Evolutionary conservation across 2,113 vertebrate species (phyloP), one percentile per base, ranked within the genome.

Genomic region (Melanerpes formicivorus): DNA sequence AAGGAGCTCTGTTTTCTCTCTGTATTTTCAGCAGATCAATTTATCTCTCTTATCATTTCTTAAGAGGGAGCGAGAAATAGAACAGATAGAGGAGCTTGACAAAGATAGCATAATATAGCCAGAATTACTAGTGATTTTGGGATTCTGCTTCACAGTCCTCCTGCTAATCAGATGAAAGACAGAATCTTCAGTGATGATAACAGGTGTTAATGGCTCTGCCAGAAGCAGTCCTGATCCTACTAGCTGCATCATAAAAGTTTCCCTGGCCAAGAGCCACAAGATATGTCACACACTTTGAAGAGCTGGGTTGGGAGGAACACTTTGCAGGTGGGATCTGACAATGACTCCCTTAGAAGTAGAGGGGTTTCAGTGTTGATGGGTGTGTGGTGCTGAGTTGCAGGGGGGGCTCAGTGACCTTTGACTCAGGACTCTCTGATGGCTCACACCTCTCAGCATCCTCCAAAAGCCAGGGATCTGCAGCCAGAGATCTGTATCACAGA

Each of bases 21-120:
- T 88, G 11, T 87, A 22, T 91, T 94, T 94, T 90, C 86, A 93
- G 65, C 29, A 69, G 25, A 95, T 78, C 55, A 40, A 75, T 90
- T 84, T 85, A 87, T 93, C 76, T 92, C 82, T 60, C 79, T 88
- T 88, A 64, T 86, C 25, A 65, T 34, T 9, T 60, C n/a, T 93
- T 95, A 74, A 90, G 30, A 92, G 27, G 18, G 7, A 62, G 40
- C 34, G 34, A 71, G 30, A 69, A 78, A 85, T 26, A 85, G 15
- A 66, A 76, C n/a, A 80, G 72, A 87, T 75, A 74, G 46, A 25
- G 54, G 37, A 77, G 19, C 32, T 26, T 37, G 69, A 34, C 65
- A 71, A 86, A 85, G 26, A 74, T 44, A 87, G 25, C 25, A 55
- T 71, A 87, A 81, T 78, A 55, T 13, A 83, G 44, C 56, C 75